Evolutionary conservation across 2,888 invertebrate species (phyloP).

Genomic region (Synanthedon formicaeformis): DNA sequence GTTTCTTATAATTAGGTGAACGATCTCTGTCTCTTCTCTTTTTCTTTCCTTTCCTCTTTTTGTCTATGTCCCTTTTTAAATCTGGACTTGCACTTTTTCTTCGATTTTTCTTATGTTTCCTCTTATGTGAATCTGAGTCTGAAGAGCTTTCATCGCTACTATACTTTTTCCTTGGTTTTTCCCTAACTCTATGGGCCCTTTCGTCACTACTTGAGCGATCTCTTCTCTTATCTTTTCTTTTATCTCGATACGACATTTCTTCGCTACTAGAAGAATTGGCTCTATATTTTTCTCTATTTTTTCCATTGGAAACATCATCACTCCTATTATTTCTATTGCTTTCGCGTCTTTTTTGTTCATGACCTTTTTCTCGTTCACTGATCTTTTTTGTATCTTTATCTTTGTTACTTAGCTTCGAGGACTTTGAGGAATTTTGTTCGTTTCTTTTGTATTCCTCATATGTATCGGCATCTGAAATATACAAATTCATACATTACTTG

Average conservation of each 20-base stretch:
- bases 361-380: slow-evolving; percentile 20
- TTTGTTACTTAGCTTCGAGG: slow-evolving; percentile 16
- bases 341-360: slow-evolving; percentile 21
- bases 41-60: slow-evolving; percentile 70
- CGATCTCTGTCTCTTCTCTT: slow-evolving; percentile 65
- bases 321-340: slow-evolving; percentile 12
- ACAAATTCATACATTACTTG: not conserved
- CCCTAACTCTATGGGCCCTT: slow-evolving; percentile 8
- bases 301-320: slow-evolving; percentile 27
- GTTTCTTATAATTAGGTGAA: slow-evolving; percentile 61
- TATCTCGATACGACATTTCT: slow-evolving; percentile 15
- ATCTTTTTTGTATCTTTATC: slow-evolving; percentile 9
- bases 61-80: slow-evolving; percentile 63
- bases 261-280: slow-evolving; percentile 24
- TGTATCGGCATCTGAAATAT: slow-evolving; percentile 74
- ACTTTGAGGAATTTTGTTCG: slow-evolving; percentile 42
- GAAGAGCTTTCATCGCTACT: slow-evolving; percentile 23
- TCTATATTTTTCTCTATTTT: slow-evolving; percentile 17
- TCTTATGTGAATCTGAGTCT: slow-evolving; percentile 19
- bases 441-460: slow-evolving; percentile 77
- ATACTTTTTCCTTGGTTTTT: slow-evolving; percentile 18
- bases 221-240: slow-evolving; percentile 20
- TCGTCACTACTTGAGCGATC: slow-evolving; percentile 31
- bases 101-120: slow-evolving; percentile 26
- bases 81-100: slow-evolving; percentile 45